phyloP scores from a whole-genome alignment of 2,888 invertebrate genomes.

The Strigamia crassipes region DNA sequence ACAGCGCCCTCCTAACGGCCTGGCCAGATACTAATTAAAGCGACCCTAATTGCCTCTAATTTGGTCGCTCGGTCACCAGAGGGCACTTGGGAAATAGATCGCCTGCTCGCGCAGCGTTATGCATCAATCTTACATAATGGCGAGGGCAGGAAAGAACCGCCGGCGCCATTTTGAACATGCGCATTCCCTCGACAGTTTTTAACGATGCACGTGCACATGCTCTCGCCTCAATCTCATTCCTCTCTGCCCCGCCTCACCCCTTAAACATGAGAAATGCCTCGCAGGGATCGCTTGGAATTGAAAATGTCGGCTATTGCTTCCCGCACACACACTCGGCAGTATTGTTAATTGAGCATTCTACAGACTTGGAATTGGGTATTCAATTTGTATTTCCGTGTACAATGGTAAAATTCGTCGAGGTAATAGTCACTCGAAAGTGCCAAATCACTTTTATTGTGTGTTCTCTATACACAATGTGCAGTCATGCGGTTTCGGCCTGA shows the following conservation, averaged over 20 bases:
- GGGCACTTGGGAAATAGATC: slow-evolving; percentile 23
- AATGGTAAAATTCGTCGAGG: no score
- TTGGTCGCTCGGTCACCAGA: slow-evolving; percentile 40
- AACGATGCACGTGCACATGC: background rate
- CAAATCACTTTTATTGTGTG: background rate
- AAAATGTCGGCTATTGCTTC: background rate
- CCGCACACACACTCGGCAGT: background rate
- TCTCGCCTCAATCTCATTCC: background rate
- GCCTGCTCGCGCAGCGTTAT: slow-evolving; percentile 19
- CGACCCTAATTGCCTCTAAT: slow-evolving; percentile 42
- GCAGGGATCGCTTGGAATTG: background rate
- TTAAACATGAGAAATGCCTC: background rate
- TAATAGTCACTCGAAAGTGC: background rate
- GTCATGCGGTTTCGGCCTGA: background rate
- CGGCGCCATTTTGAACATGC: slow-evolving; percentile 10
- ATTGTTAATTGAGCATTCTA: no score
- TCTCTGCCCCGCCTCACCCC: background rate
- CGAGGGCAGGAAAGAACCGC: slow-evolving; percentile 5
- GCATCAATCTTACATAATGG: slow-evolving; percentile 29
- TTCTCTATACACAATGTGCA: background rate
- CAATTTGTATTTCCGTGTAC: background rate
- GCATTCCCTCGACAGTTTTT: slow-evolving; percentile 4
- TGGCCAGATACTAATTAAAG: slow-evolving; percentile 38
- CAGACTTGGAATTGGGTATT: background rate
- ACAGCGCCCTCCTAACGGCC: slow-evolving; percentile 34